Conservation (phyloP, 64 coral and sea anemone genomes). For the Catalaphyllia jardinei region DNA sequence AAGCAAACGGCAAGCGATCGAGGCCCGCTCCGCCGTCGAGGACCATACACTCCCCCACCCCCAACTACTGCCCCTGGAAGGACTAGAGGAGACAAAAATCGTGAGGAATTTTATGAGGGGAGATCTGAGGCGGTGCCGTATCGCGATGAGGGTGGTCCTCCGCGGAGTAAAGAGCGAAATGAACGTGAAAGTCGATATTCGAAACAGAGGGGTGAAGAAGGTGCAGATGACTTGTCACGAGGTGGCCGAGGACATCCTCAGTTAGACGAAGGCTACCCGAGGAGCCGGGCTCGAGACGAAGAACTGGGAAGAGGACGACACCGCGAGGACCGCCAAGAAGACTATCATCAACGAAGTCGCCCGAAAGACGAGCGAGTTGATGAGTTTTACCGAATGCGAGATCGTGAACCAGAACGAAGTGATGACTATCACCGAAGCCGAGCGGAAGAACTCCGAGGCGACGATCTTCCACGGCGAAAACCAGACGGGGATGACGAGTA, state of each 20-base stretch:
- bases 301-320: constrained; percentile 30
- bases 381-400: constrained; percentile 43
- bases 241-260: constrained; percentile 20
- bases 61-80: background rate
- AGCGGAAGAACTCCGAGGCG: constrained; percentile 27
- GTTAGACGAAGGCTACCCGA: constrained; percentile 39
- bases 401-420: constrained; percentile 19
- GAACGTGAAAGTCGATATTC: constrained; percentile 18
- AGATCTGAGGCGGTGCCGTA: background rate
- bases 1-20: constrained; percentile 7
- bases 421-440: constrained; percentile 36
- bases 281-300: constrained; percentile 43
- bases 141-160: background rate
- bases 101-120: constrained; percentile 22
- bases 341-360: constrained; percentile 16
- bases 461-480: constrained; percentile 36
- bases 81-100: constrained; percentile 1
- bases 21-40: background rate
- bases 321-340: constrained; percentile 43
- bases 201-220: constrained; percentile 11
- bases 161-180: background rate
- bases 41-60: constrained; percentile 9
- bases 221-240: constrained; percentile 27
- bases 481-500: constrained; percentile 39
- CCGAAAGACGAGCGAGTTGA: constrained; percentile 49